These are phyloP conservation scores for Heliopora coerulea DNA, from an alignment of 92 coral and sea anemone genomes.

Conservation along the genomic window DNA sequence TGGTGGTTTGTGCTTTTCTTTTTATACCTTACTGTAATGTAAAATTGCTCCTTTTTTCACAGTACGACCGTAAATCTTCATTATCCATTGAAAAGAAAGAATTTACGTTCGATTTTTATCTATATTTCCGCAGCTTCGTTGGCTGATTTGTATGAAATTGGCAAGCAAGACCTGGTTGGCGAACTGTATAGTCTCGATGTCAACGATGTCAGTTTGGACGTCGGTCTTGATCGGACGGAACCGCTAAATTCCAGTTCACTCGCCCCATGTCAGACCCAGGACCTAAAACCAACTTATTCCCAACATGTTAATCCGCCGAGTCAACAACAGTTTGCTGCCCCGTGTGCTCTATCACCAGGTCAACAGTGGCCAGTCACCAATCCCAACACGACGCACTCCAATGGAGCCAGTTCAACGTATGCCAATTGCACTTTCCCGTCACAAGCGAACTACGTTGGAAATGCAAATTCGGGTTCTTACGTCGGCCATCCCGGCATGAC, in stretches of 20 bases:
- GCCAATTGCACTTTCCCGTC: too few species aligned
- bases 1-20: conserved; percentile 2
- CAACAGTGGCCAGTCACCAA: not conserved
- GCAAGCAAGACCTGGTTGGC: conserved; percentile 29
- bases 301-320: not conserved
- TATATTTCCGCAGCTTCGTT: conserved; percentile 13
- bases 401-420: too few species aligned
- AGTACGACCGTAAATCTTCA: too few species aligned
- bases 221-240: conserved; percentile 3
- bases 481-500: too few species aligned
- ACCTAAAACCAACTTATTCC: not conserved
- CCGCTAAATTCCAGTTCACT: conserved; percentile 9
- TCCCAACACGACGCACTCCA: too few species aligned
- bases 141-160: conserved; percentile 26
- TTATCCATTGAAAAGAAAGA: too few species aligned
- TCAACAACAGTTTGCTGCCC: not conserved
- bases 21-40: not conserved
- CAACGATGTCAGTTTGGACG: conserved; percentile 11
- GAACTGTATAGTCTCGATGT: conserved; percentile 15
- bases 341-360: not conserved
- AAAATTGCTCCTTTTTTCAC: not conserved
- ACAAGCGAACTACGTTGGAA: too few species aligned
- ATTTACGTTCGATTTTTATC: too few species aligned
- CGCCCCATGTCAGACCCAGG: not conserved
- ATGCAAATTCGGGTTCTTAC: too few species aligned